Percentiles rank a stretch among this genome's conserved stretches.
phyloP scores from a whole-genome alignment of 2,888 invertebrate species.

The Andrena marginata region DNA sequence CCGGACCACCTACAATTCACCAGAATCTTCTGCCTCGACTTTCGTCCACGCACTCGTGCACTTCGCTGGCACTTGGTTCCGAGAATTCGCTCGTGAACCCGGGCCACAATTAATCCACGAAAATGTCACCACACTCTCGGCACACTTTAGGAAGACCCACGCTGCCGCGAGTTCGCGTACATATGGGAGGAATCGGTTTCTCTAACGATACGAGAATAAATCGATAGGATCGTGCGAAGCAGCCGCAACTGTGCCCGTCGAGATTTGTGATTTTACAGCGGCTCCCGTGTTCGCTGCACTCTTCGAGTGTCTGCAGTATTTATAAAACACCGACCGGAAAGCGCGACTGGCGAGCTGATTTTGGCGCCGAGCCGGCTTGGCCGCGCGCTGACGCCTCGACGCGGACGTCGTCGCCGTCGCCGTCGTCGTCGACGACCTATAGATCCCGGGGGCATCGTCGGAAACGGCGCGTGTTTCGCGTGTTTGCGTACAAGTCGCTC shows the following conservation, averaged over 20 bases:
- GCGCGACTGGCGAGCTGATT: slow-evolving; percentile 83
- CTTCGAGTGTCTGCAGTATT: slow-evolving; percentile 83
- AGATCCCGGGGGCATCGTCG: background rate
- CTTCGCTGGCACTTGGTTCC: slow-evolving; percentile 35
- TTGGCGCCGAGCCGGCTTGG: slow-evolving; percentile 84
- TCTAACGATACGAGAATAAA: too few relatives aligned
- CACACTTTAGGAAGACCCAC: background rate
- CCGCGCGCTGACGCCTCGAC: slow-evolving; percentile 72
- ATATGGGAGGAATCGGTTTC: background rate
- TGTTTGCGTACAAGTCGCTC: background rate
- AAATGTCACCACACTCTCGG: slow-evolving; percentile 36
- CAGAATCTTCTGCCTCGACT: slow-evolving; percentile 5
- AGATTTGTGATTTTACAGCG: slow-evolving; percentile 61
- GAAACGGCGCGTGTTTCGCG: background rate
- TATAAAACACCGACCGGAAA: slow-evolving; percentile 85
- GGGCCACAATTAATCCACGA: slow-evolving; percentile 49
- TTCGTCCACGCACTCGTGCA: slow-evolving; percentile 34
- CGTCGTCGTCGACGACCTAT: slow-evolving; percentile 23
- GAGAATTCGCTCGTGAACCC: slow-evolving; percentile 43
- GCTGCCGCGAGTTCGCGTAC: background rate
- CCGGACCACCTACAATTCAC: background rate
- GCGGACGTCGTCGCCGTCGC: slow-evolving; percentile 63
- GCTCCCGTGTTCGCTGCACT: slow-evolving; percentile 77
- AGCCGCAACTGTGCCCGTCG: slow-evolving; percentile 37
- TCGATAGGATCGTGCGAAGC: background rate